These are phyloP conservation scores for Varanus salvator DNA, from an alignment of 2,113 vertebrate genomes.

Conservation along the genomic window DNA sequence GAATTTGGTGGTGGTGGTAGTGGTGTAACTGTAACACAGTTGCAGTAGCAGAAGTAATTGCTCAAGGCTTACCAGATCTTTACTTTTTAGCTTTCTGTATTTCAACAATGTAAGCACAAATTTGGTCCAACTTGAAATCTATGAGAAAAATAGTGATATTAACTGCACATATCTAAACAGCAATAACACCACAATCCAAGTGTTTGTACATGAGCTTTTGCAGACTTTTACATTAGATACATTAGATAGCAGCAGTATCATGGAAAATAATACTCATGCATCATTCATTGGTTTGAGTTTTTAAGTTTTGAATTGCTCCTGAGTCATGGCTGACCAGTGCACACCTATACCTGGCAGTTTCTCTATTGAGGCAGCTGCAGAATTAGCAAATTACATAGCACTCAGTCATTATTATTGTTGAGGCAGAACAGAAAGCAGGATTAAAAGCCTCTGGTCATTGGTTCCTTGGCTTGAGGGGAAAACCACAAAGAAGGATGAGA, in stretches of 20 bases:
- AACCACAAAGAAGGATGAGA: not conserved
- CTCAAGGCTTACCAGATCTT: not conserved
- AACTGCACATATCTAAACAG: not conserved
- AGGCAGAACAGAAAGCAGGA: not conserved
- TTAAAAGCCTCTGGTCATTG: not conserved
- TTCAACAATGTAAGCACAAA: not conserved
- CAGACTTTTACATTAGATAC: not conserved
- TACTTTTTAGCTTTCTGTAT: not conserved
- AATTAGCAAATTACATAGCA: slow-evolving; percentile 4
- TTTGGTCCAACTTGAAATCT: not conserved
- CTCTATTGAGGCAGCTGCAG: not conserved
- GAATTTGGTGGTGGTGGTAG: too few species aligned
- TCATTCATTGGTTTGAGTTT: slow-evolving; percentile 12
- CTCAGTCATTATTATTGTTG: not conserved
- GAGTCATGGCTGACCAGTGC: not conserved
- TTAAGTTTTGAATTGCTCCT: not conserved
- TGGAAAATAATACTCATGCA: not conserved
- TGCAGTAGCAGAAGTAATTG: not conserved
- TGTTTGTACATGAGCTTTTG: not conserved
- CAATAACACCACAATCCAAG: not conserved
- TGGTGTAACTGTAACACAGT: not conserved
- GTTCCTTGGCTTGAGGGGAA: not conserved
- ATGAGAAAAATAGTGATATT: not conserved
- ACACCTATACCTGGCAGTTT: not conserved
- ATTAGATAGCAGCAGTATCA: not conserved